Base-by-base conservation (phyloP, 2,113 vertebrate species). In the Oreochromis niloticus region DNA sequence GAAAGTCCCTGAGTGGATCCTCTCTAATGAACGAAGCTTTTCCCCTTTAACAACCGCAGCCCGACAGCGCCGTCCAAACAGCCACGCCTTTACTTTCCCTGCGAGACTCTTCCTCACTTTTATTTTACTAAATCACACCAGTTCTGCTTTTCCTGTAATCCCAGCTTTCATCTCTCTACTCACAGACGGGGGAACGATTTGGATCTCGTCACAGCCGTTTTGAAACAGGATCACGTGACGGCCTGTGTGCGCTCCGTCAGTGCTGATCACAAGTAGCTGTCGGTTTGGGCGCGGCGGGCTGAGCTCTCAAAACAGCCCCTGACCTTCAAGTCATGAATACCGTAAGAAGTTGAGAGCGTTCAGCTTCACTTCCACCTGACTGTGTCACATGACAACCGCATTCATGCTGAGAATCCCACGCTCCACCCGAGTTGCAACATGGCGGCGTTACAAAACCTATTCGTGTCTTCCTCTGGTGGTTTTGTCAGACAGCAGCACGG, bases 1-100 rank as follows among this genome's bases (percentile, higher is more conserved):
- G 63, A 88, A 87, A 87, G 73, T 73, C 84, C 87, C 59, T 6
- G 9, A 85, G 89, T 63, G 39, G 86, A 32, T 93, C 22, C 78
- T 55, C 56, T 61, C 48, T 59, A 66, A 84, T 19, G 30, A 32
- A 41, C 9, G 30, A 80, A 83, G 73, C 52, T 68, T 68, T 91
- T 78, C 84, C n/a, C 43, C 73, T 32, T 39, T 8, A 88, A 61
- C 57, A 32, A 78, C 91, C 83, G 10, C 90, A 91, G 75, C 75
- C 66, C 8, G 22, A 43, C 36, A 81, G 50, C 84, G 83, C 59
- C 30, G 22, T 54, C n/a, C 57, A 83, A 85, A 85, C 50, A 48
- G 36, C 17, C 68, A 32, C 56, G 9, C 54, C 13, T 24, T 55
- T 63, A 63, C 19, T 27, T 39, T 68, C n/a, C 19, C 43, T 30